Evolutionary conservation across 2,113 vertebrate genomes (phyloP).

Genomic region (Cynoglossus semilaevis): DNA sequence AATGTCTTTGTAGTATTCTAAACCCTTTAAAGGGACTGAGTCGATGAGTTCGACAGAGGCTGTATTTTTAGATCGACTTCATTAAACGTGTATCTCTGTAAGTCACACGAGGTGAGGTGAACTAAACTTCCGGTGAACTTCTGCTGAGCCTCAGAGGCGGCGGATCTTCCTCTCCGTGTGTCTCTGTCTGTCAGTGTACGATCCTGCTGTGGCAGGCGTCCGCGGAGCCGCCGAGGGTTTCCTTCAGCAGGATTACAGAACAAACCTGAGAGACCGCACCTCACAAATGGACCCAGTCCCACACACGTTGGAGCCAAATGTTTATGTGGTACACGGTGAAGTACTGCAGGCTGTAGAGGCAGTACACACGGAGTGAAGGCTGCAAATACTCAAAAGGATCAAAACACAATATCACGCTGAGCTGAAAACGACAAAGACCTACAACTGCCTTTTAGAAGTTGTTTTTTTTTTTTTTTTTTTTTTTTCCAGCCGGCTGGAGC

Average conservation of each 20-base stretch:
- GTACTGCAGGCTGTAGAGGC: conserved; percentile 23
- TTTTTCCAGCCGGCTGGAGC: conserved; percentile 24
- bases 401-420: conserved; percentile 35
- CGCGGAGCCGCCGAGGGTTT: conserved; percentile 8
- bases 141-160: background rate
- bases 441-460: conserved; percentile 44
- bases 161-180: conserved; percentile 23
- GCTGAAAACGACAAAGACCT: conserved; percentile 49
- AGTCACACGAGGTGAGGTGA: no score
- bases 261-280: conserved; percentile 22
- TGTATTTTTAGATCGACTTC: no score
- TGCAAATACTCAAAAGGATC: conserved; percentile 9
- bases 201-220: conserved; percentile 12
- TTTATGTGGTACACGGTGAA: conserved; percentile 12
- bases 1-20: no score
- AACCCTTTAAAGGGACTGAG: no score
- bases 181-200: background rate
- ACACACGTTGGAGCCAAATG: background rate
- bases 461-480: conserved; percentile 22
- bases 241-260: conserved; percentile 13
- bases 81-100: no score
- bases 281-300: conserved; percentile 2
- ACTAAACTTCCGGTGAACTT: no score
- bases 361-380: background rate
- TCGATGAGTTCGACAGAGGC: no score